Conservation (phyloP, 2,113 vertebrate genomes). For the Hydrochoerus hydrochaeris region DNA sequence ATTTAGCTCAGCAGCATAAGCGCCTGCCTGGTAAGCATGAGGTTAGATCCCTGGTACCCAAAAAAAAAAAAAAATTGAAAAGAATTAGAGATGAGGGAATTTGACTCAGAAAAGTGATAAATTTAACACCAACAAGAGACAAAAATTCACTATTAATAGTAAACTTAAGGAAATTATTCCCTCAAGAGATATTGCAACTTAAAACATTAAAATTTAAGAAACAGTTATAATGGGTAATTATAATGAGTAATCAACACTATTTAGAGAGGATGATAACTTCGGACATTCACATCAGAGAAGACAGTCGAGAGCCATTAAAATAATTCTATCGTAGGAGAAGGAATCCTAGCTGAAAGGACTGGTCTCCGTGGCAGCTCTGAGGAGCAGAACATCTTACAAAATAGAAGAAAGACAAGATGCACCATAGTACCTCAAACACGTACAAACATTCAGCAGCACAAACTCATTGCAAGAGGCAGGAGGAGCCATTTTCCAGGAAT, state of each 20-base stretch:
- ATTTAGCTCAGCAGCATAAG: too few relatives aligned
- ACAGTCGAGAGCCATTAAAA: neutral
- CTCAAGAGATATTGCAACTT: neutral
- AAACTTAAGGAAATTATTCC: neutral
- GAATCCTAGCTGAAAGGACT: neutral
- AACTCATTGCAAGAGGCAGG: neutral
- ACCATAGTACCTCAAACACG: too few relatives aligned
- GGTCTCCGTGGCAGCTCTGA: neutral
- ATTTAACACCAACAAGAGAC: neutral
- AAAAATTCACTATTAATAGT: neutral
- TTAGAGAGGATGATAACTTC: neutral
- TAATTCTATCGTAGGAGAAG: neutral
- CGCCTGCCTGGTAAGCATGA: too few relatives aligned
- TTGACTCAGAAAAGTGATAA: constrained; percentile 19
- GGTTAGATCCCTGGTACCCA: too few relatives aligned
- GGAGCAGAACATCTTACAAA: neutral
- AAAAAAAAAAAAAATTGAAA: neutral
- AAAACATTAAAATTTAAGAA: neutral
- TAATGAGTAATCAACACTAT: neutral
- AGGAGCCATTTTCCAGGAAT: neutral
- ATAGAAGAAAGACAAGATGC: neutral
- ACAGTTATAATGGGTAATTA: neutral
- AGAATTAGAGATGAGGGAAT: neutral
- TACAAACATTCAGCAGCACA: neutral
- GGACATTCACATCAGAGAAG: neutral